Percentiles rank a stretch among this genome's conserved stretches.
These are phyloP conservation scores for Ia io DNA, from an alignment of 2,113 vertebrate species.

Conservation along the genomic window DNA sequence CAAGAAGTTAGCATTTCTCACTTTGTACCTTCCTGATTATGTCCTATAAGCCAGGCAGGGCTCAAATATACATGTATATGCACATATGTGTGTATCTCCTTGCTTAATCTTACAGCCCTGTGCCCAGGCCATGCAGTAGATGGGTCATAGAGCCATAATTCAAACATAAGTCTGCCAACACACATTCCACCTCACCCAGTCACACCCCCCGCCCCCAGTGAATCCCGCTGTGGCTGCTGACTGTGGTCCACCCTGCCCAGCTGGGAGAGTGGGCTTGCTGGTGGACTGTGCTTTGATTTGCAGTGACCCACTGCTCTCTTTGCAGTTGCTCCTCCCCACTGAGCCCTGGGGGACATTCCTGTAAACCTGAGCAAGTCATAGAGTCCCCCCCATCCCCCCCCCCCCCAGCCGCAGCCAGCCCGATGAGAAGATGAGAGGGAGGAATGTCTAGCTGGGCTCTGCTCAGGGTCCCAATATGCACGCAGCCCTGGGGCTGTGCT, in stretches of 20 bases:
- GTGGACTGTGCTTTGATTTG: not conserved
- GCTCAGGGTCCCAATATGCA: not conserved
- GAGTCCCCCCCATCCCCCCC: not conserved
- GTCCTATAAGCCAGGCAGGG: not conserved
- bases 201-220: not conserved
- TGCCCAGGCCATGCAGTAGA: not conserved
- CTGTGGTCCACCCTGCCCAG: not conserved
- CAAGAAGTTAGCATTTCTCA: not conserved
- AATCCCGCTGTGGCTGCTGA: not conserved
- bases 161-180: not conserved
- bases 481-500: not conserved
- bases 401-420: too few species aligned
- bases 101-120: not conserved
- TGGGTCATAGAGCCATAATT: not conserved
- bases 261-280: not conserved
- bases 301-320: not conserved
- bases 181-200: rapidly evolving
- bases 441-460: not conserved
- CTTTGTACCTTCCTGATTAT: not conserved
- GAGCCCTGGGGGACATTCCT: not conserved
- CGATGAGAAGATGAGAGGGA: not conserved
- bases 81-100: not conserved
- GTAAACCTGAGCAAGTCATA: not conserved
- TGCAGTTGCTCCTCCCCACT: not conserved
- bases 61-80: not conserved